Base-by-base conservation (phyloP, 2,888 invertebrate genomes). In the Euplagia quadripunctaria region DNA sequence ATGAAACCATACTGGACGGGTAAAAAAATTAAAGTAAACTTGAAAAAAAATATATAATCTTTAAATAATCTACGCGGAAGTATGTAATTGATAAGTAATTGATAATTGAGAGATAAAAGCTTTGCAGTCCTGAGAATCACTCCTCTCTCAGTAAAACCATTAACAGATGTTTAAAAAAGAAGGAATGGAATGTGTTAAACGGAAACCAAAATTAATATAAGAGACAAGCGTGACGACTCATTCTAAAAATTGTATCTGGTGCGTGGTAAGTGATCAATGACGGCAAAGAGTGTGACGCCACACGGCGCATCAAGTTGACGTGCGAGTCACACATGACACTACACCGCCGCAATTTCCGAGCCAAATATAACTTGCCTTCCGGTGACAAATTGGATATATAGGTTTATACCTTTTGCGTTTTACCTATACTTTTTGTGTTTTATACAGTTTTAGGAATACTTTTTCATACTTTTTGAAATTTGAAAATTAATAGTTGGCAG, bases 301-400 rank as follows among this genome's bases (percentile, higher is more conserved):
- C n/a, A 64, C 63, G 70, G 64, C 65, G 64, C 68, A 64, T 58
- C 74, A 69, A 61, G 64, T 76, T 77, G 78, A 79, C 83, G 81
- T 76, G 82, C 76, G 84, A 81, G 76, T 78, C 82, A 74, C 83
- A 81, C 68, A 76, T 78, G 83, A 79, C 76, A 79, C 82, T 79
- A 79, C 80, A 79, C 72, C 76, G 73, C 79, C 81, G 79, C 81
- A 82, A 85, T 84, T 78, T 84, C 84, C 83, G 82, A 83, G 84
- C 82, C 82, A 84, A 84, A 83, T 84, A 82, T 84, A 83, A 82
- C 78, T 79, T 77, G 81, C 77, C 73, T 84, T 84, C 84, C 84
- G 79, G 82, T 79, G 78, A 80, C 81, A 84, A 79, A 84, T 83
- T 83, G 80, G 80, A 76, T 82, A 74, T 20, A 31, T 74, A 73